phyloP scores from a whole-genome alignment of 2,797 vertebrate genomes.

The Pipistrellus nathusii region DNA sequence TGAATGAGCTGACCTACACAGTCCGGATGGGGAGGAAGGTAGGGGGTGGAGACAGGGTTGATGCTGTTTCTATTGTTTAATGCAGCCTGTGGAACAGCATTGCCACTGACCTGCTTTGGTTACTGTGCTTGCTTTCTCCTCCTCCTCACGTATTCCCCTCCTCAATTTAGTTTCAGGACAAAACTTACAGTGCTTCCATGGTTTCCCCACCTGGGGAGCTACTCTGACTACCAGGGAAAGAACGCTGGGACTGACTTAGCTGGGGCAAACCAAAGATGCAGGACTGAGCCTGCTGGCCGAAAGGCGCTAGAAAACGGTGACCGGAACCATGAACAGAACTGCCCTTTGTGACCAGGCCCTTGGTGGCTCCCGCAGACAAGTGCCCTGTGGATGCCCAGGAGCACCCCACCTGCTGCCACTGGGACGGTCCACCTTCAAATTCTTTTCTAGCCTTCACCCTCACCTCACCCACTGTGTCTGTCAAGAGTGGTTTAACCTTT shows the following conservation, averaged over 20 bases:
- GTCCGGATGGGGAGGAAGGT: too few relatives aligned
- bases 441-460: not conserved
- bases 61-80: not conserved
- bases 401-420: not conserved
- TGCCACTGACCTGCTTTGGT: not conserved
- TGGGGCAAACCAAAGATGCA: not conserved
- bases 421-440: not conserved
- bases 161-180: slow-evolving; percentile 42
- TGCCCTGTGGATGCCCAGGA: not conserved
- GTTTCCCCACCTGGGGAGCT: not conserved
- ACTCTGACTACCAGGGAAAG: not conserved
- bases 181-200: slow-evolving; percentile 16
- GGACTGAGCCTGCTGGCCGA: not conserved
- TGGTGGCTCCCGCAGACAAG: not conserved
- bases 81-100: not conserved
- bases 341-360: not conserved
- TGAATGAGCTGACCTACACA: not conserved
- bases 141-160: not conserved
- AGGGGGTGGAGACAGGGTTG: too few relatives aligned
- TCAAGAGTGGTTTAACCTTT: not conserved
- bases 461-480: not conserved
- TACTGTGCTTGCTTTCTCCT: not conserved
- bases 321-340: not conserved
- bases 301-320: not conserved
- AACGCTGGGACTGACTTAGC: not conserved